A percentile compares a stretch with the other conserved stretches of the same genome.
phyloP scores from a whole-genome alignment of 2,113 vertebrate species.

The Chrysochloris asiatica region DNA sequence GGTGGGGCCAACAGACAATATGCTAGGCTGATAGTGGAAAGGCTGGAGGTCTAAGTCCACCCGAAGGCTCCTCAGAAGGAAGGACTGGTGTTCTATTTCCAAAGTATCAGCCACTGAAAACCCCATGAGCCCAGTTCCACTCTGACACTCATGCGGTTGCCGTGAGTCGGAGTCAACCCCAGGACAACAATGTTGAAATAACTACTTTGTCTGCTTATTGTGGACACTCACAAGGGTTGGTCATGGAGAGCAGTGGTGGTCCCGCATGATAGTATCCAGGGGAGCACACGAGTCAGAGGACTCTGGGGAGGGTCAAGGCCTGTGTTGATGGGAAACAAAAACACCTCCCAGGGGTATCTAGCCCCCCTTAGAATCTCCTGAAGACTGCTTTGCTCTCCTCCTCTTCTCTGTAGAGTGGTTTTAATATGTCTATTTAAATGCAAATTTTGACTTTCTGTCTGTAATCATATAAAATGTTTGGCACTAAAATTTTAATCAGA shows the following conservation, averaged over 20 bases:
- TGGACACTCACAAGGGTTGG: not conserved
- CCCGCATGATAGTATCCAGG: not conserved
- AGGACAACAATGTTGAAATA: not conserved
- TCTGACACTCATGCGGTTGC: too few species aligned
- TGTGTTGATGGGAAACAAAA: constrained; percentile 15
- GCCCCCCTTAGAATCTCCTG: constrained; percentile 69
- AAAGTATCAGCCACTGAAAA: too few species aligned
- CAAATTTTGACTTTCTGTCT: constrained; percentile 88
- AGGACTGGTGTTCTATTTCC: not conserved
- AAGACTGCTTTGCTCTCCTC: constrained; percentile 74
- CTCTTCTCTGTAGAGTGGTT: constrained; percentile 77
- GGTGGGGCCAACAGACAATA: not conserved
- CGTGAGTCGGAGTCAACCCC: not conserved
- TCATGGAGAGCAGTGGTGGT: fast-evolving
- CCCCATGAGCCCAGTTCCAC: too few species aligned
- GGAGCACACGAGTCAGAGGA: fast-evolving
- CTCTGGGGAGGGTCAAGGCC: not conserved
- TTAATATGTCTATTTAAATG: constrained; percentile 89
- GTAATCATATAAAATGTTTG: constrained; percentile 86
- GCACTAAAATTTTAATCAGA: constrained; percentile 86
- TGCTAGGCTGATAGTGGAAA: not conserved
- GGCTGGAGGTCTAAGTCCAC: not conserved
- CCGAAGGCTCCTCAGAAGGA: not conserved
- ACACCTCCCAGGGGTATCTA: constrained; percentile 20
- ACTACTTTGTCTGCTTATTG: not conserved